Evolutionary conservation across 2,797 vertebrate genomes (phyloP), one percentile per base, ranked within the genome.

Genomic region (Karalla daura): DNA sequence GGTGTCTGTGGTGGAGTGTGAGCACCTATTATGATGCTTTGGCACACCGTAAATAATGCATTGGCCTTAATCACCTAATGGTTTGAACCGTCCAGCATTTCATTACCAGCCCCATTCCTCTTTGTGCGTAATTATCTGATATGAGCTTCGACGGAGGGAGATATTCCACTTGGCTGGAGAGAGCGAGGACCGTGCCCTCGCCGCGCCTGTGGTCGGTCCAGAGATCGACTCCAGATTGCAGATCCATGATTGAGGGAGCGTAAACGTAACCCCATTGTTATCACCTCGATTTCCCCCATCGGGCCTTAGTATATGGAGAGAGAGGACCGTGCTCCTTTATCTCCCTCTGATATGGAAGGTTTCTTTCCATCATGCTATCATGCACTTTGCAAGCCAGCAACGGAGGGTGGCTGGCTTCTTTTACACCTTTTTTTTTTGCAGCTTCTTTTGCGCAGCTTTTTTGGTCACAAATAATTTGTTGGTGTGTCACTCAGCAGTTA

Each of bases 21-120:
- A 78, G 70, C 80, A 70, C 73, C 81, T 83, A 78, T 86, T 87
- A 78, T 76, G 73, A 69, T 63, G 63, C 80, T 44, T 73, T 51
- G 69, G 77, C 70, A 73, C 47, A 81, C 80, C 72, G 90, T 94
- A 92, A 94, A 94, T 94, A 94, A 92, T 91, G 81, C 80, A 92
- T 87, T 62, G 65, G 68, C 86, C 91, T 88, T 92, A 93, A 94
- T 93, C 89, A 90, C 89, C 74, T 89, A 90, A 91, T 92, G 86
- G 85, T 87, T 88, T 86, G 77, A 79, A 90, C 88, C 88, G 87
- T 91, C 91, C 84, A 66, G 82, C 81, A 83, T 89, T 91, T 91
- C 85, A 91, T 93, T 92, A 87, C 69, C 75, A 58, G 63, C 27
- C 55, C 80, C 63, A 71, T 84, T 90, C 80, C 79, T 80, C 76